Evolutionary conservation across 1,140 invertebrate genomes (phyloP), one percentile per base, ranked within the genome.

Genomic region (Lamellibrachia luymesi): DNA sequence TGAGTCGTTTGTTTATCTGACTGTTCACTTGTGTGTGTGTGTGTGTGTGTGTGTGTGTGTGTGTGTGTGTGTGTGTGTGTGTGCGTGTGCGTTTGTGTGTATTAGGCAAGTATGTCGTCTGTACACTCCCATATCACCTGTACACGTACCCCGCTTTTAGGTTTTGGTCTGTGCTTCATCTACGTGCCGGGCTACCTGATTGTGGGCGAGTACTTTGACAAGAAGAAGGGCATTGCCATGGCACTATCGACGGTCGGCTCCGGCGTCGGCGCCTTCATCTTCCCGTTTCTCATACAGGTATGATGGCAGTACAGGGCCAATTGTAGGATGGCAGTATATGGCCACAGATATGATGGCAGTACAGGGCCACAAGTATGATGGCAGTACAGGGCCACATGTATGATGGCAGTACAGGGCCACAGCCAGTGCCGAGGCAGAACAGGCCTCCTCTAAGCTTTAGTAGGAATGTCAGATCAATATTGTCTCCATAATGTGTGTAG

Each of bases 191-290:
- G 93, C n/a, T 38, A 94, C 5, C 91, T 95, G 4, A 93, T 94
- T 13, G 92, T 98, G 1, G 98, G 98, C 8, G 98, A 98, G 96
- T 99, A 99, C 96, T 99, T 99, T 96, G 98, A 98, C 96, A 98
- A 97, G 96, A 98, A 98, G 97, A 97, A 98, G 91, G 98, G 98
- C 7, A 95, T 99, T 51, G 98, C 98, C 0, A 98, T 98, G 1
- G 98, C 98, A 10, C 97, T 99, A 90, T 98, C 98, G 0, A 99
- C 99, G 1, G 98, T 98, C 95, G 99, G 99, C 17, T 99, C 98
- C 2, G 98, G 99, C n/a, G 98, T 99, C 50, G 97, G 97, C 0
- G 92, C 51, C 27, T 92, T 92, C n/a, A 8, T 38, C 51, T 52
- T 51, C 51, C 92, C 92, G 22, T 52, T 52, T 17, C 50, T 92